Evolutionary conservation across 2,113 vertebrate genomes (phyloP), one percentile per base, ranked within the genome.

Genomic region (Hassar affinis): DNA sequence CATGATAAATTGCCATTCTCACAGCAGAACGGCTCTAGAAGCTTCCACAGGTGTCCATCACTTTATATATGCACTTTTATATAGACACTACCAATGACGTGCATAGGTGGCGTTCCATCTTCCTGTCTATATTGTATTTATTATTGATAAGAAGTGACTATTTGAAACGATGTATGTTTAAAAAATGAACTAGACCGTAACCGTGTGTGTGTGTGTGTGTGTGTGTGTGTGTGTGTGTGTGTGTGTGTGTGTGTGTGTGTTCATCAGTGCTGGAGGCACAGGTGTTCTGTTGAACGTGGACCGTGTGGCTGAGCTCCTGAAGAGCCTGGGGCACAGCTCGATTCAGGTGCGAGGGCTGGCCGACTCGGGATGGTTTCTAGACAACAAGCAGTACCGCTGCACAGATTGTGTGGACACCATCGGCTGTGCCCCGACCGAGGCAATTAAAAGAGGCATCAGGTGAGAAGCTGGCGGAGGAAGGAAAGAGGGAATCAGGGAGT

Each of bases 281-380:
- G 98, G 98, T 6, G 97, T 99, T 75, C 95, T 99, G 82, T 92
- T 99, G 85, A 99, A 99, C 0, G 97, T 99, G 89, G 98, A 99
- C 83, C 92, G 91, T 0, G 98, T 99, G 82, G 95, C 98, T 0
- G 96, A 98, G 84, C 94, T 95, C 85, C 93, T 99, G 90, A 96
- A 95, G 89, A 95, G 94, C 56, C 90, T 96, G 91, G 98, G 97
- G 0, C 93, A 97, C 78, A 90, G 93, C 0, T 95, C 93, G 59
- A 94, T 99, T 87, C 97, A 99, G 87, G 98, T 99, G 52, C 95
- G 98, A 84, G 98, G 98, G 78, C 93, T 99, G 87, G 95, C 95
- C 0, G 98, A 99, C 87, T 99, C 98, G 0, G 98, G 98, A 33
- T 99, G 98, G 98, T 99, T 99, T 92, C 90, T 99, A 92, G 98